A percentile compares a stretch with the other conserved stretches of the same genome.
These are phyloP conservation scores for Crocodylus rhombifer DNA, from an alignment of 2,797 vertebrate species.

Conservation along the genomic window DNA sequence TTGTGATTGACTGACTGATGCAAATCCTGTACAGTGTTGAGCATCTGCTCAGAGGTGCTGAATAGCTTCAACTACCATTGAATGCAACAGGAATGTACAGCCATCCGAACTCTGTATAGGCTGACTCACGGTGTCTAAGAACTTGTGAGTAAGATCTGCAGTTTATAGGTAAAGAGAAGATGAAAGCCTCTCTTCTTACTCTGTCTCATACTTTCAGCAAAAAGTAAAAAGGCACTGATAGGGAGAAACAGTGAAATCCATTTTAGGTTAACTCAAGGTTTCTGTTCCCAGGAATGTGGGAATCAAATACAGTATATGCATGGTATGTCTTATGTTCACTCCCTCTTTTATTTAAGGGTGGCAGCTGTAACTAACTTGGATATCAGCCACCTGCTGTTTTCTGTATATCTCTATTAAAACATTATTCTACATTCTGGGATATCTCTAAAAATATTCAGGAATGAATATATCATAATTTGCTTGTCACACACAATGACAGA, in stretches of 20 bases:
- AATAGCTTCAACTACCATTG: not conserved
- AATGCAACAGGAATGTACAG: not conserved
- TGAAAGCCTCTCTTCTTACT: not conserved
- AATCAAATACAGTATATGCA: not conserved
- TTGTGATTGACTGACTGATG: not conserved
- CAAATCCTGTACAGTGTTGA: not conserved
- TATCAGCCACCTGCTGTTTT: slow-evolving; percentile 72
- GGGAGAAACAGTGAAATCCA: not conserved
- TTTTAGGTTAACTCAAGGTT: not conserved
- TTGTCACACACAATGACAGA: slow-evolving; percentile 46
- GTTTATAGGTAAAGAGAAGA: not conserved
- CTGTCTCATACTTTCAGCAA: too few species aligned
- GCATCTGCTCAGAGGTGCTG: not conserved
- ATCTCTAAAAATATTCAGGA: slow-evolving; percentile 71
- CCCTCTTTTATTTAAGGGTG: slow-evolving; percentile 64
- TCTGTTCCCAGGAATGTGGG: slow-evolving; percentile 1
- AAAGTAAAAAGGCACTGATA: not conserved
- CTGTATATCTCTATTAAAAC: slow-evolving; percentile 63
- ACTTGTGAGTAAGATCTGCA: not conserved
- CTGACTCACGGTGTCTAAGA: not conserved
- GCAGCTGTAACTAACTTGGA: slow-evolving; percentile 64
- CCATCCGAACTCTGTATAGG: fast-evolving
- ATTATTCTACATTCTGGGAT: slow-evolving; percentile 71
- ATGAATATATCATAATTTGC: slow-evolving; percentile 68
- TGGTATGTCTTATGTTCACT: slow-evolving; percentile 11